Evolutionary conservation across 2,113 vertebrate genomes (phyloP), one percentile per base, ranked within the genome.

Genomic region (Mesoclemmys tuberculata): DNA sequence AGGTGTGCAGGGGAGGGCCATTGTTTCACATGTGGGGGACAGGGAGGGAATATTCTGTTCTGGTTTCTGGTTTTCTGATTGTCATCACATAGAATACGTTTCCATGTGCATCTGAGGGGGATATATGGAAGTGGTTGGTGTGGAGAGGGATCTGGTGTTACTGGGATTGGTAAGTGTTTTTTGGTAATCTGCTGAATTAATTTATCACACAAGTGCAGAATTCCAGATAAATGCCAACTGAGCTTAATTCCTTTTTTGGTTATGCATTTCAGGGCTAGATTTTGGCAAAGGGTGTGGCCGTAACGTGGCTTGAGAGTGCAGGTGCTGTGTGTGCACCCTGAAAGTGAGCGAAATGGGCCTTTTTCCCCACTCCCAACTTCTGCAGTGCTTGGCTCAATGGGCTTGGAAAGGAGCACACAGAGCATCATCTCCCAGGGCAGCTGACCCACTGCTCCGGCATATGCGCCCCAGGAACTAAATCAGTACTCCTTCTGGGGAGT

Each of bases 291-390:
- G 49, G 18, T 6, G 49, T 0, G 27, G 19, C 68, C 10, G 5
- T 5, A 74, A 74, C 5, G 21, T 64, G 68, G 19, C n/a, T 38
- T 11, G n/a, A 74, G 68, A 4, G 35, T 10, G 38, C 9, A 35
- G 31, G 31, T 35, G 27, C 6, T 64, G 13, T 64, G 27, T 58
- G 8, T 29, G 26, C 68, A 19, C 49, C 4, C 11, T 0, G 54
- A 80, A 92, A 89, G 79, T 80, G 85, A 82, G 22, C 8, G 84
- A 48, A 93, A 89, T 21, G 38, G 85, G 22, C 5, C 90, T 90
- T 93, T 88, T 74, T 31, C 8, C 55, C 74, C 10, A n/a, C 21
- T 6, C 83, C 31, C 52, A 87, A 54, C 0, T 74, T 16, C 27
- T 90, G 80, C 14, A 26, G 22, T 54, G 79, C 24, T 11, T 64